Evolutionary conservation across 2,888 invertebrate genomes (phyloP).

Genomic region (Terebella lapidaria): DNA sequence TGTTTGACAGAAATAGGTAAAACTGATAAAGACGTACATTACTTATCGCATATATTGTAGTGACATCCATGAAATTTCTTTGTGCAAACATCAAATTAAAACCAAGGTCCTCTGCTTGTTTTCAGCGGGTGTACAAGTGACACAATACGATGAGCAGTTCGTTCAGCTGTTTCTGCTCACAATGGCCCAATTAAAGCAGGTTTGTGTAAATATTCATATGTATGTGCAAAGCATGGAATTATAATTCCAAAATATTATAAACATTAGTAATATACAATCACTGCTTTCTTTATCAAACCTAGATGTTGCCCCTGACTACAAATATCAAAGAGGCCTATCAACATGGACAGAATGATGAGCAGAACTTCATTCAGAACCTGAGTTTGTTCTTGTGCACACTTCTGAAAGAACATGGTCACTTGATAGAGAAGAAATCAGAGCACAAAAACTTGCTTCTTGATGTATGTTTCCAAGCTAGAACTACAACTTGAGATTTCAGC

Average conservation of each 20-base stretch:
- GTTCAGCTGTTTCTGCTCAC: conserved; percentile 83
- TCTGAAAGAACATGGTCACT: conserved; percentile 85
- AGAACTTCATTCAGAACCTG: conserved; percentile 97
- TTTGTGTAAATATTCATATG: conserved; percentile 25
- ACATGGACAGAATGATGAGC: conserved; percentile 89
- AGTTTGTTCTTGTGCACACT: conserved; percentile 95
- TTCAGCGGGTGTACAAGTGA: conserved; percentile 70
- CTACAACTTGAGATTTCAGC: background rate
- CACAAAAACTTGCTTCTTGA: conserved; percentile 70
- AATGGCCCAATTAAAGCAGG: conserved; percentile 81
- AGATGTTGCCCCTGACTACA: conserved; percentile 82
- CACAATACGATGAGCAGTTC: conserved; percentile 88
- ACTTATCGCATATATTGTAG: background rate
- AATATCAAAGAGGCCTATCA: conserved; percentile 93
- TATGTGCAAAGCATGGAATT: too few species aligned
- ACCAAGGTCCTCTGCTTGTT: too few species aligned
- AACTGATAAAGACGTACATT: conserved; percentile 15
- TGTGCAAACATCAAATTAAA: too few species aligned
- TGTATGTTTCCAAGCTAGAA: conserved; percentile 28
- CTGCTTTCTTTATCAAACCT: too few species aligned
- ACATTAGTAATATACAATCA: too few species aligned
- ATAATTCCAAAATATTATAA: too few species aligned
- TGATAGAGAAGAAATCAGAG: conserved; percentile 62
- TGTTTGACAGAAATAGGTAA: conserved; percentile 92
- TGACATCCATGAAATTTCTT: background rate